Conservation (phyloP, 2,113 vertebrate genomes). For the mouse (Mus musculus) region GRCm39 chr6:92623501-92624000, state of each 20-base stretch:
- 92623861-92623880: background rate
- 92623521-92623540: background rate
- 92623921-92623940: background rate
- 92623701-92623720: background rate
- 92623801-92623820: background rate
- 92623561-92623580: background rate
- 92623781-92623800: background rate
- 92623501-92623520: too few species aligned
- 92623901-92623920: background rate
- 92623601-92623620: background rate
- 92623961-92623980: background rate
- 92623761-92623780: background rate
- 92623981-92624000: background rate
- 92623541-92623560: background rate
- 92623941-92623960: background rate
- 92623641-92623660: background rate
- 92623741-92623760: background rate
- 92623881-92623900: background rate
- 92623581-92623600: background rate
- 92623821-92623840: background rate
- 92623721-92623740: background rate
- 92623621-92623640: background rate
- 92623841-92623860: background rate
- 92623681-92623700: background rate
- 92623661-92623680: background rate